phyloP scores from a whole-genome alignment of 2,113 vertebrate genomes.

The Bujurquina vittata region DNA sequence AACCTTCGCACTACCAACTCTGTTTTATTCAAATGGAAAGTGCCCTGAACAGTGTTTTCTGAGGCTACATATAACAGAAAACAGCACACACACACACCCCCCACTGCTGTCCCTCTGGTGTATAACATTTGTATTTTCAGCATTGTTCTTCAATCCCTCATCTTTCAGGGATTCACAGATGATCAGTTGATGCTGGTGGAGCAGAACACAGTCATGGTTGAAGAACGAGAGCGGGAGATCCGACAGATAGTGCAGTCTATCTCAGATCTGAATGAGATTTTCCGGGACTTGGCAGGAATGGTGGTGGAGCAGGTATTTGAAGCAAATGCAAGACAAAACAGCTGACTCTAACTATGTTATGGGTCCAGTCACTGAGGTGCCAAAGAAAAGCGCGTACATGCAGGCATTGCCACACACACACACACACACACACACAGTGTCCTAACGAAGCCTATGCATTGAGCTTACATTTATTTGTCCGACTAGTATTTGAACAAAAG shows the following conservation, averaged over 20 bases:
- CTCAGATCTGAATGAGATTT: constrained; percentile 96
- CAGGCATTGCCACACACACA: neutral
- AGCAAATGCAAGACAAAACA: neutral
- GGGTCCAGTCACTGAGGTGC: neutral
- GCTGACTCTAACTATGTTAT: neutral
- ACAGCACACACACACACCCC: too few species aligned
- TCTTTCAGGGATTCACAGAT: constrained; percentile 89
- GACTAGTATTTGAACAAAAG: neutral
- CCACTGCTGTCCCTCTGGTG: neutral
- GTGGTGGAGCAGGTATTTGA: constrained; percentile 93
- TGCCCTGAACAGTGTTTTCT: neutral
- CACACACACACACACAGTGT: neutral
- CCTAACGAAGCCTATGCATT: neutral
- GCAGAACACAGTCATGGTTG: constrained; percentile 91
- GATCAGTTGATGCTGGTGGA: constrained; percentile 92
- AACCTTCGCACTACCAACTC: neutral
- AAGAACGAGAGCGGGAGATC: constrained; percentile 93
- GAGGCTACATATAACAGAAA: neutral
- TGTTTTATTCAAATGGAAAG: neutral
- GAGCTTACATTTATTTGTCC: neutral
- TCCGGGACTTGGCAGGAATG: constrained; percentile 94
- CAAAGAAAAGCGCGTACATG: neutral
- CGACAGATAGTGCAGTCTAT: constrained; percentile 98
- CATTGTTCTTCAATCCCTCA: neutral
- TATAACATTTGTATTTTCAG: neutral